Base-by-base conservation (phyloP, 2,113 vertebrate genomes). In the Nicator chloris region DNA sequence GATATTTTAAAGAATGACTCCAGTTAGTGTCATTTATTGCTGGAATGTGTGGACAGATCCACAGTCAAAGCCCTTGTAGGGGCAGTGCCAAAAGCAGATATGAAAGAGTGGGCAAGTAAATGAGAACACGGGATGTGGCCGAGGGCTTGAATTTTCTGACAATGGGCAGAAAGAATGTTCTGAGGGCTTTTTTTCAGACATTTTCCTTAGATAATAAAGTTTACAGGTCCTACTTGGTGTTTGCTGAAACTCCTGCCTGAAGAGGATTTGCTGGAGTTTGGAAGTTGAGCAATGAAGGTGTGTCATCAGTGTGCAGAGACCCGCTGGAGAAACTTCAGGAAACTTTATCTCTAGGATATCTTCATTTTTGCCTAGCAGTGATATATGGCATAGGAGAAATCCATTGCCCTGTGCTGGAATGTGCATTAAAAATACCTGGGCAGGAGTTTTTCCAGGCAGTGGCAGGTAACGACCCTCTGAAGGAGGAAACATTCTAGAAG, bases 11-110 rank as follows among this genome's bases (percentile, higher is more conserved):
- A 86, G 93, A 78, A 93, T 86, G 61, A 45, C 86, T 94, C 73
- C 83, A 71, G 85, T 90, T 61, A 71, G 85, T 92, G 95, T 71
- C 92, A 80, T 88, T 93, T 81, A 60, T 76, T 47, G 88, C 90
- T 72, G 82, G 76, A 88, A 92, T 71, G 76, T 78, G 82, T 35
- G 92, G 93, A 90, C 72, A 68, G 80, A 94, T 56, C 86, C 71
- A 23, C 10, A 86, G 79, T 83, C 75, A 44, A n/a, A 95, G 76
- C 63, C 78, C 63, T 90, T n/a, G 20, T 7, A 37, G 68, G 70
- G 92, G 44, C 79, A 76, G 85, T 59, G 68, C 87, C 92, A 95
- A 94, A 86, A 77, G 89, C 93, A 96, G 88, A 88, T 93, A 82
- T 18, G 86, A 78, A 93, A 89, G 87, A 78, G 86, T 4, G 42